Conservation (phyloP, 2,797 vertebrate genomes). For the Sebastes miniatus region DNA sequence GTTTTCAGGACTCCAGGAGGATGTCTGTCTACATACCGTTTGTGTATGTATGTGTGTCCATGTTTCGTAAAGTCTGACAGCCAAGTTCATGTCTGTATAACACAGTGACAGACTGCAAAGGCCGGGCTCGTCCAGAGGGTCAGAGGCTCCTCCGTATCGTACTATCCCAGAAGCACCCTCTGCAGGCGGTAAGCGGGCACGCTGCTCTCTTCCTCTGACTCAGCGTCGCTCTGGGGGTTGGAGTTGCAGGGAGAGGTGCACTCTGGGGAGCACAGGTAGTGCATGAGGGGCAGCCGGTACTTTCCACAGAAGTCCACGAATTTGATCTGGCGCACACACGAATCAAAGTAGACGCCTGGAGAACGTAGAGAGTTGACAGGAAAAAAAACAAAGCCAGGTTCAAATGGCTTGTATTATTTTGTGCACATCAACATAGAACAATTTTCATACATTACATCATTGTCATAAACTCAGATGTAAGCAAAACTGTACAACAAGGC, state of each 20-base stretch:
- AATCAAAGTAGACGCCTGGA: slow-evolving; percentile 98
- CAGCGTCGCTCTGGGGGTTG: slow-evolving; percentile 94
- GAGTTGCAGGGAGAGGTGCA: slow-evolving; percentile 96
- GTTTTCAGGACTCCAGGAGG: background rate
- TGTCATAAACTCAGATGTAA: background rate
- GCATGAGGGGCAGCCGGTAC: slow-evolving; percentile 97
- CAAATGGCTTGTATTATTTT: background rate
- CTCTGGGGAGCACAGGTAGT: slow-evolving; percentile 98
- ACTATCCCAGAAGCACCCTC: slow-evolving; percentile 96
- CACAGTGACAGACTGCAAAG: background rate
- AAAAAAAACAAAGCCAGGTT: background rate
- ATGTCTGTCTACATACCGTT: background rate
- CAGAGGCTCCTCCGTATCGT: background rate
- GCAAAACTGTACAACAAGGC: background rate
- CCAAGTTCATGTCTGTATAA: background rate
- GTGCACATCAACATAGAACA: background rate
- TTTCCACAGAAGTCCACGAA: slow-evolving; percentile 99
- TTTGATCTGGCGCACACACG: slow-evolving; percentile 98
- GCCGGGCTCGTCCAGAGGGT: background rate
- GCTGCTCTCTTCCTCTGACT: slow-evolving; percentile 94
- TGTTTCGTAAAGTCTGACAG: background rate
- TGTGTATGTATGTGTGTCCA: background rate
- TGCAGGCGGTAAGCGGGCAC: slow-evolving; percentile 92
- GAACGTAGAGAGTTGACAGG: background rate
- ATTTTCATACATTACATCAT: background rate